A percentile compares a stretch with the other conserved stretches of the same genome.
Conservation (phyloP, 2,888 invertebrate genomes). For the Callosobruchus maculatus region DNA sequence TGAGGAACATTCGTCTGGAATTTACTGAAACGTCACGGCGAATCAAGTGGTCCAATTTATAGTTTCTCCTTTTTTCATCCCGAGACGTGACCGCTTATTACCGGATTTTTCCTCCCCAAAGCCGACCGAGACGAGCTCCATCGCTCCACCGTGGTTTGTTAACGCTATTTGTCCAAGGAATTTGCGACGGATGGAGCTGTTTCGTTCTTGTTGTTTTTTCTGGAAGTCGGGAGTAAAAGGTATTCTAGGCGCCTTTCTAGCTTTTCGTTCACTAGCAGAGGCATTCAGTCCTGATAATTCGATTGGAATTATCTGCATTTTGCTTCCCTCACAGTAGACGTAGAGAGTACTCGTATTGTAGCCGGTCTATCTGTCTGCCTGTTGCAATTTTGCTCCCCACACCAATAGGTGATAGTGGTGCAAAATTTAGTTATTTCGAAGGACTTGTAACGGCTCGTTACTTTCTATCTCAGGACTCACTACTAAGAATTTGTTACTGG, state of each 20-base stretch:
- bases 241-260: not conserved
- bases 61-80: slow-evolving; percentile 23
- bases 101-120: slow-evolving; percentile 28
- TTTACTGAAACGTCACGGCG: slow-evolving; percentile 38
- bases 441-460: too few relatives aligned
- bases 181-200: not conserved
- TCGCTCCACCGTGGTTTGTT: not conserved
- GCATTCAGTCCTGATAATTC: too few relatives aligned
- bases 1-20: slow-evolving; percentile 40
- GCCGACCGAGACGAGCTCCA: not conserved
- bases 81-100: slow-evolving; percentile 2
- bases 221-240: not conserved
- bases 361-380: too few relatives aligned
- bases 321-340: too few relatives aligned
- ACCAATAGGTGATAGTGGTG: too few relatives aligned
- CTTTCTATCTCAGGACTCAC: too few relatives aligned
- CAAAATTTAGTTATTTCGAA: too few relatives aligned
- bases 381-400: too few relatives aligned
- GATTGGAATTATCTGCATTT: too few relatives aligned
- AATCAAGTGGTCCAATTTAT: slow-evolving; percentile 38
- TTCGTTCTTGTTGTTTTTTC: not conserved
- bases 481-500: too few relatives aligned
- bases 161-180: not conserved
- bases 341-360: too few relatives aligned
- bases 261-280: not conserved